Evolutionary conservation across 2,888 invertebrate genomes (phyloP), one percentile per base, ranked within the genome.

Genomic region (Eupithecia insigniata): DNA sequence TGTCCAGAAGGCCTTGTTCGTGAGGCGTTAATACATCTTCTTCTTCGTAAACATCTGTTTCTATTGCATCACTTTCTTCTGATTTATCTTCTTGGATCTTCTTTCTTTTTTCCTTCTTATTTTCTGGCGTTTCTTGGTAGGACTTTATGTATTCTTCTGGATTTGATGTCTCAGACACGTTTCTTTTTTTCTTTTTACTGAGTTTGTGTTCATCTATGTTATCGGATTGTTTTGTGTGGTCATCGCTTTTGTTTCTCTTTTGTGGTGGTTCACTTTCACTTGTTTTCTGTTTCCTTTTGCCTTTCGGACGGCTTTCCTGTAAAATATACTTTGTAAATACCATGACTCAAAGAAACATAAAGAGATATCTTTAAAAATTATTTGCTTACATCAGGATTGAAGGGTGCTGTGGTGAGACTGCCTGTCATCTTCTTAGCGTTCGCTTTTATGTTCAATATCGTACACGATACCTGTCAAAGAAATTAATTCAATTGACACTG

Each of bases 401-500:
- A 91, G 0, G 92, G 90, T 5, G 79, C 78, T 0, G 88, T 88
- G 1, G 80, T 87, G 22, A 95, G 85, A 70, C 94, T 95, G 39
- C 94, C 92, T 1, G 85, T 82, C 83, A 95, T 88, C 80, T 90
- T 94, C 73, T 89, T 88, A 3, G 84, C 79, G 61, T 89, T 87
- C 0, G 85, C 79, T 60, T 90, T 86, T 7, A 91, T 88, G 51
- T 79, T 84, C 26, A 93, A 70, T 74, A 95, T 90, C 16, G 94
- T 95, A 73, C 95, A 94, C 61, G 90, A 94, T 5, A 95, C 92
- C 95, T 95, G 82, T 61, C 85, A 68, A 66, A 70, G 7, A 46
- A 26, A 34, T 46, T 14, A 60, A 10, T 26, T 26, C n/a, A 6
- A 60, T 30, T 30, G 2, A 51, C n/a, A 43, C 1, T n/a, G 43